These are phyloP conservation scores for Pyrocephalus nanus DNA, from an alignment of 2,797 vertebrate genomes.

Conservation along the genomic window DNA sequence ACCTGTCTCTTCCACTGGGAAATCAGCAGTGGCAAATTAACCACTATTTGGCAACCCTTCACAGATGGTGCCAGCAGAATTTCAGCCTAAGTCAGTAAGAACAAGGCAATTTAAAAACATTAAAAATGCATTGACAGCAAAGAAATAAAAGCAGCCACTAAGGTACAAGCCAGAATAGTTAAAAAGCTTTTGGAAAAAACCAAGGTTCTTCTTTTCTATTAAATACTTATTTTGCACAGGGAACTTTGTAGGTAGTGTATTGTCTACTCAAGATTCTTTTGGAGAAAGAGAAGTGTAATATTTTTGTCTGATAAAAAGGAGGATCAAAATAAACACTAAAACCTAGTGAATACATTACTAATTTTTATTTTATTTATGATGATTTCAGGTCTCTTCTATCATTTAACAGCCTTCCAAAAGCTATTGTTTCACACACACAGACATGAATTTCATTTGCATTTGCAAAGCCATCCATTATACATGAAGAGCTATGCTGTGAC, in stretches of 20 bases:
- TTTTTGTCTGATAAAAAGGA: neutral
- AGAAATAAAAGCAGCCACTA: constrained; percentile 10
- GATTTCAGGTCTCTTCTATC: neutral
- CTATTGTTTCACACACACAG: neutral
- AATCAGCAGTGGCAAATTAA: constrained; percentile 45
- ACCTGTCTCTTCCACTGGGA: constrained; percentile 35
- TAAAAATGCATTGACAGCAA: constrained; percentile 43
- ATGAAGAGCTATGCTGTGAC: neutral
- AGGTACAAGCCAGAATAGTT: neutral
- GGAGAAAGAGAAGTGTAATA: neutral
- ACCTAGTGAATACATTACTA: neutral
- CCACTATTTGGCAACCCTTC: constrained; percentile 16
- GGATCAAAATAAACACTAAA: neutral
- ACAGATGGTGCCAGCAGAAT: constrained; percentile 36
- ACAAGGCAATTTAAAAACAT: constrained; percentile 37
- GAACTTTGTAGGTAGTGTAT: neutral
- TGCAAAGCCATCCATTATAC: neutral
- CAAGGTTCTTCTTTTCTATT: neutral
- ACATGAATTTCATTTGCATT: neutral
- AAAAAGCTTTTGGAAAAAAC: neutral
- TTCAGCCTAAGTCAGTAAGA: constrained; percentile 40
- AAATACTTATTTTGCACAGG: neutral
- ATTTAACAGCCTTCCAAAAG: neutral
- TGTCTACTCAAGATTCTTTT: neutral
- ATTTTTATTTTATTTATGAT: constrained; percentile 21